Evolutionary conservation across 2,113 vertebrate species (phyloP), one percentile per base, ranked within the genome.

Genomic region (Ctenomys sociabilis): DNA sequence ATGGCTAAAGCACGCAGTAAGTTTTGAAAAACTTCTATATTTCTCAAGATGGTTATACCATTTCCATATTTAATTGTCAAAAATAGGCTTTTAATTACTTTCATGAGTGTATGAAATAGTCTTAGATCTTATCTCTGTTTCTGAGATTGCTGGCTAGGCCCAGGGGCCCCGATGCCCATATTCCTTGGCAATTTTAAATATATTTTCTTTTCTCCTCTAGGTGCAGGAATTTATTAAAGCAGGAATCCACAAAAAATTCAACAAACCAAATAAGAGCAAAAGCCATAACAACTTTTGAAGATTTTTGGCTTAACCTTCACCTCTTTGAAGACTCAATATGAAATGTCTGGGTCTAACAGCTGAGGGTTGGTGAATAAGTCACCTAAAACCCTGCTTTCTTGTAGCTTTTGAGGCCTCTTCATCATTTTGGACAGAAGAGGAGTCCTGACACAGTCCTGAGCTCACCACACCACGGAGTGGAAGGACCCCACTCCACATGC

Each of bases 231-330:
- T 95, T 73, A 68, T 45, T 57, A 73, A 80, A 90, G 68, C 54
- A 68, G 14, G 17, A 90, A 73, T 28, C 19, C 28, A 72, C 24
- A 59, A 88, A 59, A 88, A 88, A 35, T 45, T 81, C 90, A 90
- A 80, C 37, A 78, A 93, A 86, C 80, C 40, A 90, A 90, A 94
- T 59, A 26, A 89, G 88, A 95, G 7, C 73, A 64, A 73, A 35
- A 45, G 13, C 30, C 73, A 32, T 83, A 80, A 85, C 26, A 70
- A 92, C 54, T 75, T 94, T 8, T 63, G 70, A n/a, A n/a, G 43
- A 77, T 85, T 82, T 81, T 88, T 82, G 72, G 13, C 61, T 81
- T 57, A 78, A 82, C 37, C 77, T 73, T 9, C 28, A 68, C 57
- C 37, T 85, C 12, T 92, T 84, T 94, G 2, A 70, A 88, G 49